Percentiles rank a stretch among this genome's conserved stretches.
Conservation (phyloP, 2,888 invertebrate genomes). For the Luperina nickerlii region DNA sequence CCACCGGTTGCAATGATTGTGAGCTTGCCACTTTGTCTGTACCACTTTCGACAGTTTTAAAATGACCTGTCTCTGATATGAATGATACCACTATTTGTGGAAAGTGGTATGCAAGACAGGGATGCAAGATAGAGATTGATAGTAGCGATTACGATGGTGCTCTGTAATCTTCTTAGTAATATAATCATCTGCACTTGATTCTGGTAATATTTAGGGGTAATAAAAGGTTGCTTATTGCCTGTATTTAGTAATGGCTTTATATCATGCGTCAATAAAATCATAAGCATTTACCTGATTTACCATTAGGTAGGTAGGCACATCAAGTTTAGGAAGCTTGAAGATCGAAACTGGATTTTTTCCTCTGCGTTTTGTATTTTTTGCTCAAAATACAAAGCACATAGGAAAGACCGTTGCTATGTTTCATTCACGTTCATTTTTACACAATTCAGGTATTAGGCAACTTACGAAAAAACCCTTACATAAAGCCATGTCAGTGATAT, state of each 20-base stretch:
- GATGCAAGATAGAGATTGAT: slow-evolving; percentile 53
- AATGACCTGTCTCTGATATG: slow-evolving; percentile 60
- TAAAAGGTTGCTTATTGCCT: not conserved
- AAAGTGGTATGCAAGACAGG: slow-evolving; percentile 48
- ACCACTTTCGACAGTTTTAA: slow-evolving; percentile 66
- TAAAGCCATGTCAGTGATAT: not conserved
- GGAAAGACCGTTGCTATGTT: no score
- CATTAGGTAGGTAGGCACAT: not conserved
- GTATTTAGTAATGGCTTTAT: not conserved
- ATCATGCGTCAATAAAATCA: no score
- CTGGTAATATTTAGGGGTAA: slow-evolving; percentile 19
- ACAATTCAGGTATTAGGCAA: not conserved
- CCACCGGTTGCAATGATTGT: slow-evolving; percentile 83
- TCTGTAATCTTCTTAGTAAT: slow-evolving; percentile 48
- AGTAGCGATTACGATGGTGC: slow-evolving; percentile 36
- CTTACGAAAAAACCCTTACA: not conserved
- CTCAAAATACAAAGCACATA: no score
- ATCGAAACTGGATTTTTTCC: not conserved
- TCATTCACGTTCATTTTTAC: not conserved
- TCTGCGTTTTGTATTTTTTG: not conserved
- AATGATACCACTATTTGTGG: slow-evolving; percentile 55
- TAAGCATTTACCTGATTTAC: not conserved
- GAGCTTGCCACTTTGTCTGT: slow-evolving; percentile 77
- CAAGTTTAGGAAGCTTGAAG: not conserved
- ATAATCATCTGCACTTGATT: slow-evolving; percentile 38